Percentiles rank a stretch among this genome's conserved stretches.
phyloP scores from a whole-genome alignment of 37 sponge, comb jelly and placozoan genomes.

The Cladorhizidae sp. region DNA sequence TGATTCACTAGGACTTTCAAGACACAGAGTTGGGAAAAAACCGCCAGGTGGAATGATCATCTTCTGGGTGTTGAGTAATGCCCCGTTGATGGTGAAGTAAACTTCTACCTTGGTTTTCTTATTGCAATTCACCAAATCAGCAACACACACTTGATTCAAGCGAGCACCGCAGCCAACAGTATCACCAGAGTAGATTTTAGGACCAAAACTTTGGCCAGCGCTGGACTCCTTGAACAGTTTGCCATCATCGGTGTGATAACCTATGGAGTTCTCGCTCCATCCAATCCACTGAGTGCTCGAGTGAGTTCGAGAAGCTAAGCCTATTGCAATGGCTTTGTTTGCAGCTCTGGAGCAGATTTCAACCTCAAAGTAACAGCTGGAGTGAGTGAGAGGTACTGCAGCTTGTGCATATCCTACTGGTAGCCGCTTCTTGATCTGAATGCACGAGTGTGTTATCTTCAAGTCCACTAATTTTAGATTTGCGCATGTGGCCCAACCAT shows the following conservation, averaged over 20 bases:
- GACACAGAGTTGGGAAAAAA: constrained; percentile 58
- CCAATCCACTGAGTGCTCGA: constrained; percentile 37
- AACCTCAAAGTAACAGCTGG: constrained; percentile 67
- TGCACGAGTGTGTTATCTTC: constrained; percentile 5
- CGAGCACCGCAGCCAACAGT: constrained; percentile 72
- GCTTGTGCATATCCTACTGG: constrained; percentile 58
- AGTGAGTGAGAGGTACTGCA: constrained; percentile 40
- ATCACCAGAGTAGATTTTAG: constrained; percentile 43
- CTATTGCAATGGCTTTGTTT: constrained; percentile 62
- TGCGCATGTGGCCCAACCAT: constrained; percentile 51
- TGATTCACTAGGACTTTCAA: constrained; percentile 42
- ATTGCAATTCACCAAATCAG: background rate
- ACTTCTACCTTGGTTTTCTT: constrained; percentile 14
- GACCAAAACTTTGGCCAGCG: constrained; percentile 32
- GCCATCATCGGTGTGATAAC: constrained; percentile 58
- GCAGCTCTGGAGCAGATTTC: constrained; percentile 34
- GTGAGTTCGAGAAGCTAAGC: constrained; percentile 46
- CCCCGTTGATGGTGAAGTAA: constrained; percentile 68
- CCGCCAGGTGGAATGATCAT: constrained; percentile 48
- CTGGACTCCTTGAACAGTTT: constrained; percentile 43
- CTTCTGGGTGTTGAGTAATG: constrained; percentile 24
- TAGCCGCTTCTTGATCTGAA: background rate
- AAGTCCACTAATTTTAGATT: constrained; percentile 32
- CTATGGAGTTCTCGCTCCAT: constrained; percentile 31
- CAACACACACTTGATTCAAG: constrained; percentile 15